Base-by-base conservation (phyloP, 2,888 invertebrate genomes). In the Amphipyra berbera region DNA sequence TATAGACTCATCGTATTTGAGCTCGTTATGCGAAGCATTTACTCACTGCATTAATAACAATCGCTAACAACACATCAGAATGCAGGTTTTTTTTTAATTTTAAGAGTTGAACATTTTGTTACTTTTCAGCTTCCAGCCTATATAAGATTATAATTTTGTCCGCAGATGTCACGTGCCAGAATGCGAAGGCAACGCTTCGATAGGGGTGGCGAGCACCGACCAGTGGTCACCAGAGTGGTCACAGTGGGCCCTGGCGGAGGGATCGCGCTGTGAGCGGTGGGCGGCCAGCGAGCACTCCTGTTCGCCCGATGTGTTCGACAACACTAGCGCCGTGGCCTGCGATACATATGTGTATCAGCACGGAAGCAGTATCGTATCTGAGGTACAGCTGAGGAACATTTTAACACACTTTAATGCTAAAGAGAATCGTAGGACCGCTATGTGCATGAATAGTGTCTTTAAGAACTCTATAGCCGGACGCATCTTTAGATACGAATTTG, bases 81-180 rank as follows among this genome's bases (percentile, higher is more conserved):
- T 1, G 3, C 21, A 21, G 21, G 1, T 2, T 21, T 21, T 21
- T 21, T 21, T 21, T 21, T 21, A 21, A 21, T 21, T 21, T 21
- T 21, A 21, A 3, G 21, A 21, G 21, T n/a, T n/a, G 30, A 4
- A 2, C 30, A 7, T 4, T 2, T 30, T 30, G 30, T 6, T 7
- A 30, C 30, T 30, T 30, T 30, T 30, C 6, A 30, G 6, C 30
- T 30, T 30, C 6, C 6, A 30, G 6, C 30, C 7, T 7, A 37
- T 37, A 2, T 7, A 37, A 37, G 10, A 12, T 10, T 7, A 10
- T 7, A 4, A 8, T 6, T 44, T 53, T 41, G 8, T 58, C 38
- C 40, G 0, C 84, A 95, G 95, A 78, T 96, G 96, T 60, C 85
- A 89, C 60, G 89, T 96, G 3, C 93, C 95, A 5, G 95, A 95